These are phyloP conservation scores for Ispidina lecontei DNA, from an alignment of 2,797 vertebrate species.

Conservation along the genomic window DNA sequence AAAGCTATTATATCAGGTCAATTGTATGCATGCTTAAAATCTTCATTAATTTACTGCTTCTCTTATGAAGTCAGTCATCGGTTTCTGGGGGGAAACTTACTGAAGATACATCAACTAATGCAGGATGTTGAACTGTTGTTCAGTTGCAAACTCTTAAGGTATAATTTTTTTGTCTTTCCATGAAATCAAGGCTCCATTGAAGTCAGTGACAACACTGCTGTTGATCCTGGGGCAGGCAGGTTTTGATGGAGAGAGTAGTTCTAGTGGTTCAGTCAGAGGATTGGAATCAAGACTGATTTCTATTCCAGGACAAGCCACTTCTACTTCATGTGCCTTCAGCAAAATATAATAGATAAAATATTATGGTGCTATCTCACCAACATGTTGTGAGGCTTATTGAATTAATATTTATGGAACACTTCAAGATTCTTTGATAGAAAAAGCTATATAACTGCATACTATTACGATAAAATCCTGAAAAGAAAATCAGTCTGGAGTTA, in stretches of 20 bases:
- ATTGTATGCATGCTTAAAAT: conserved; percentile 3
- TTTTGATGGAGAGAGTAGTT: not conserved
- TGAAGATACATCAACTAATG: not conserved
- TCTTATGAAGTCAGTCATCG: not conserved
- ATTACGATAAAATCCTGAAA: conserved; percentile 25
- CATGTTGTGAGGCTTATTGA: conserved; percentile 26
- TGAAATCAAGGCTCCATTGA: not conserved
- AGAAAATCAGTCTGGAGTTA: conserved; percentile 2
- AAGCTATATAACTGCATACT: not conserved
- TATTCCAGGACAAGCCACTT: conserved; percentile 22
- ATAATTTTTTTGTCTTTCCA: not conserved
- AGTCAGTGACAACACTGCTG: not conserved
- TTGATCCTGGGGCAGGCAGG: not conserved
- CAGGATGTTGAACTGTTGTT: not conserved
- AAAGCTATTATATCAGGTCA: not conserved
- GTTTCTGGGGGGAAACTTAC: not conserved
- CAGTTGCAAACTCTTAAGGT: not conserved
- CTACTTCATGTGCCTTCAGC: conserved; percentile 12
- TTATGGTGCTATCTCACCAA: not conserved
- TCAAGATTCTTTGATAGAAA: conserved; percentile 37
- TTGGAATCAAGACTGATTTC: conserved; percentile 29
- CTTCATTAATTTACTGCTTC: not conserved
- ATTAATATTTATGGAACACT: conserved; percentile 54
- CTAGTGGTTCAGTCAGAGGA: not conserved
- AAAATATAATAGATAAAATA: conserved; percentile 40